phyloP scores from a whole-genome alignment of 2,113 vertebrate species.

The Nibea albiflora region DNA sequence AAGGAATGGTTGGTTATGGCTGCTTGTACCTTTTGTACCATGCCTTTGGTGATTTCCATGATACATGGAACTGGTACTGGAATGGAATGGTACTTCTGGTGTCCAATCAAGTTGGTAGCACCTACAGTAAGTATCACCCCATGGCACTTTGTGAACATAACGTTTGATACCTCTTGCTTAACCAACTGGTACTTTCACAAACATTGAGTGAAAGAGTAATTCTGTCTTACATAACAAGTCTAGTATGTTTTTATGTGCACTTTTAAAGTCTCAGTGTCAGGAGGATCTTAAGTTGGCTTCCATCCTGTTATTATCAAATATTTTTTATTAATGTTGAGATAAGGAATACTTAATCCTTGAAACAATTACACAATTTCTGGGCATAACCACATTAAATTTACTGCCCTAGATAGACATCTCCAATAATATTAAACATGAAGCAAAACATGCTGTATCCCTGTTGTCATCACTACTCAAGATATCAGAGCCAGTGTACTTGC shows the following conservation, averaged over 20 bases:
- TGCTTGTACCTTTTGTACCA: neutral
- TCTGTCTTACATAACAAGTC: slow-evolving; percentile 5
- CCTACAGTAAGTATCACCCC: neutral
- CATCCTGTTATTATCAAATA: slow-evolving; percentile 14
- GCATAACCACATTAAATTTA: slow-evolving; percentile 48
- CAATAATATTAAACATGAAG: slow-evolving; percentile 59
- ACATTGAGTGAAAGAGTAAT: neutral
- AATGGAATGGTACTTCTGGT: neutral
- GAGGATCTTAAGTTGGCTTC: slow-evolving; percentile 15
- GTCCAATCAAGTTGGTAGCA: neutral
- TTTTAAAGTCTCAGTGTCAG: slow-evolving; percentile 18
- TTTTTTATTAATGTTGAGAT: slow-evolving; percentile 36
- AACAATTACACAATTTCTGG: slow-evolving; percentile 61
- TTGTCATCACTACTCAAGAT: slow-evolving; percentile 69
- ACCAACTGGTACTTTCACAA: neutral
- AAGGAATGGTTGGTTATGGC: neutral
- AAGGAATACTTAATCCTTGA: slow-evolving; percentile 46
- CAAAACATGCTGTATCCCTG: slow-evolving; percentile 56
- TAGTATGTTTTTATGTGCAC: neutral
- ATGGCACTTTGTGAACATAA: neutral
- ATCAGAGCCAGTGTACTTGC: slow-evolving; percentile 50
- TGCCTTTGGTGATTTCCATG: neutral
- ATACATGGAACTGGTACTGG: neutral
- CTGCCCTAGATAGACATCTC: slow-evolving; percentile 34
- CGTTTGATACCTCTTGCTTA: neutral